phyloP scores from a whole-genome alignment of 2,888 invertebrate genomes.

The Coenonympha arcania region DNA sequence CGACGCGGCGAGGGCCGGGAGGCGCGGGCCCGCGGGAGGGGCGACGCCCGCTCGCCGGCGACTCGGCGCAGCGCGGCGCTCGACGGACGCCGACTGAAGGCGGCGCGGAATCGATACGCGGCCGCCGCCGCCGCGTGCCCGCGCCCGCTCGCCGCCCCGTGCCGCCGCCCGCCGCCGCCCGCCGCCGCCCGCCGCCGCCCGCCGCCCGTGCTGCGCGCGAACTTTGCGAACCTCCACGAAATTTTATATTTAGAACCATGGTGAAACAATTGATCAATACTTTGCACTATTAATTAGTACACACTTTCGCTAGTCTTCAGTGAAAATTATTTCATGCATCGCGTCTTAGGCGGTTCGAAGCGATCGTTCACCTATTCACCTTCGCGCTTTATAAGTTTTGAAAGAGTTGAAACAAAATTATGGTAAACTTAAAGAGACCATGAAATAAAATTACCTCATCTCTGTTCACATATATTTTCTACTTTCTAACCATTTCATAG shows the following conservation, averaged over 20 bases:
- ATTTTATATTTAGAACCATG: conserved; percentile 74
- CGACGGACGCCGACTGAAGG: conserved; percentile 72
- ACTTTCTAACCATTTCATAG: too few species aligned
- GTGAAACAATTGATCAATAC: conserved; percentile 73
- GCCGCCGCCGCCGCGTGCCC: conserved; percentile 59
- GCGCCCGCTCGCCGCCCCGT: conserved; percentile 52
- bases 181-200: conserved; percentile 61
- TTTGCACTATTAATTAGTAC: conserved; percentile 69
- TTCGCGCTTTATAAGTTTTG: neutral
- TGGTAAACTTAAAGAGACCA: neutral
- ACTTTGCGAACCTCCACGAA: conserved; percentile 71
- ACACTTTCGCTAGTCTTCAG: conserved; percentile 49
- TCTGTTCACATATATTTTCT: too few species aligned
- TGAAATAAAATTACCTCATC: too few species aligned
- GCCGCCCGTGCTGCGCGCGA: conserved; percentile 72
- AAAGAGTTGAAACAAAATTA: neutral
- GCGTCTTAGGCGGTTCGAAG: neutral
- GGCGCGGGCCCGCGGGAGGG: conserved; percentile 36
- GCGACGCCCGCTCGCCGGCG: conserved; percentile 59
- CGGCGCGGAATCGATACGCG: conserved; percentile 69
- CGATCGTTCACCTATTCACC: neutral
- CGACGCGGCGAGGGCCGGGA: conserved; percentile 35
- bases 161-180: conserved; percentile 58
- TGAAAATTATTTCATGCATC: conserved; percentile 14
- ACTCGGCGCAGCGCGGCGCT: conserved; percentile 73